phyloP scores from a whole-genome alignment of 2,113 vertebrate genomes.

The Cercopithecus mona region DNA sequence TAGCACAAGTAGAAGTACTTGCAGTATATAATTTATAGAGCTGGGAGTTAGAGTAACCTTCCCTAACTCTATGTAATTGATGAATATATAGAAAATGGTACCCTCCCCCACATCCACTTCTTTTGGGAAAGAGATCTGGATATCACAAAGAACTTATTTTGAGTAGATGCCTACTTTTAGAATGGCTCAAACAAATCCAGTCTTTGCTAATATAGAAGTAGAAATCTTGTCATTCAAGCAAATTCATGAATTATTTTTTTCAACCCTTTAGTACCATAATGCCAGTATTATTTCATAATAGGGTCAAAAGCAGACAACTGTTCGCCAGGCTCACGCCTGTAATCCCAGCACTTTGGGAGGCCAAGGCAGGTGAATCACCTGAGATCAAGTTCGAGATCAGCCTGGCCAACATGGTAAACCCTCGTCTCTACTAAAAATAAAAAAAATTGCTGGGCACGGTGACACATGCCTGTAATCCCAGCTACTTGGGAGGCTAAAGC shows the following conservation, averaged over 20 bases:
- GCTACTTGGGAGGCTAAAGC: no score
- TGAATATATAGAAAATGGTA: background rate
- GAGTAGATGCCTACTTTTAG: background rate
- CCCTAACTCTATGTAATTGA: background rate
- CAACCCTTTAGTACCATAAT: background rate
- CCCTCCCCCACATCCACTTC: background rate
- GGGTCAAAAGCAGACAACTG: background rate
- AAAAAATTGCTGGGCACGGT: no score
- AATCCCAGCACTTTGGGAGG: no score
- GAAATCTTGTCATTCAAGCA: slow-evolving; percentile 19
- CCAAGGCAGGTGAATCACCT: no score
- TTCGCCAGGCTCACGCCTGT: no score
- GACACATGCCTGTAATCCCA: no score
- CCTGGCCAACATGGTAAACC: no score
- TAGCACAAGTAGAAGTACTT: background rate
- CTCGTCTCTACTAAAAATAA: no score
- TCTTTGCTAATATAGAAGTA: background rate
- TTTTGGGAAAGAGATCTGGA: background rate
- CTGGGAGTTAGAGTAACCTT: background rate
- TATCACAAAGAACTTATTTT: background rate
- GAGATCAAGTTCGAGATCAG: no score
- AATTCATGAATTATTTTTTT: background rate
- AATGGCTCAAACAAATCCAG: slow-evolving; percentile 15
- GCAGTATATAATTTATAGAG: background rate
- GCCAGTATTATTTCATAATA: background rate